Percentiles rank a stretch among this genome's conserved stretches.
Evolutionary conservation across 2,888 invertebrate species (phyloP).

Genomic region (Epinotia ramella): DNA sequence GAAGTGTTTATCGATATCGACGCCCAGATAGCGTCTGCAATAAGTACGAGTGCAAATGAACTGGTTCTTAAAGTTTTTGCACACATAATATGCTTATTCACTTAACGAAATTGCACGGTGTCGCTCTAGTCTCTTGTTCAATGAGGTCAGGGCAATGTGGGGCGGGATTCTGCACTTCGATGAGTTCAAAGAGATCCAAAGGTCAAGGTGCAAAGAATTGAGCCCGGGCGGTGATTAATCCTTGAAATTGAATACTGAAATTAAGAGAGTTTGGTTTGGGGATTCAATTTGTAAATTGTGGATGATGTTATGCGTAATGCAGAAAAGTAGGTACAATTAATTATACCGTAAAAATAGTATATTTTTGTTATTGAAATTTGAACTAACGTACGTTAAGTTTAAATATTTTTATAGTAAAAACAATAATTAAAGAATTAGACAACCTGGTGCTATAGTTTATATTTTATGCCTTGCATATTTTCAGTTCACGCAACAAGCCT

Average conservation of each 20-base stretch:
- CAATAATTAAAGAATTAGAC: no score
- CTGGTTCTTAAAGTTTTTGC: not conserved
- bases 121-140: no score
- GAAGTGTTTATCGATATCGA: not conserved
- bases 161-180: not conserved
- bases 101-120: no score
- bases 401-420: no score
- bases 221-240: conserved; percentile 16
- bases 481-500: no score
- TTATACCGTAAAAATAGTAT: no score
- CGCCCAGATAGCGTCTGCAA: no score
- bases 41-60: no score
- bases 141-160: not conserved
- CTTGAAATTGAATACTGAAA: conserved; percentile 22
- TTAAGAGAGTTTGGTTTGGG: conserved; percentile 5
- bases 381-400: no score
- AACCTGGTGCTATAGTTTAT: no score
- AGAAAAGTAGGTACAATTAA: not conserved
- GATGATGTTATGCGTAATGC: not conserved
- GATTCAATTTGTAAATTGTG: not conserved
- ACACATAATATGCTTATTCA: not conserved
- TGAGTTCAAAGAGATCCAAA: conserved; percentile 22
- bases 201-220: conserved; percentile 9
- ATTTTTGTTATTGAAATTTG: no score
- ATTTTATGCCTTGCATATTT: no score